These are phyloP conservation scores for Boulengeromyrus knoepffleri DNA, from an alignment of 2,113 vertebrate genomes.

Conservation along the genomic window DNA sequence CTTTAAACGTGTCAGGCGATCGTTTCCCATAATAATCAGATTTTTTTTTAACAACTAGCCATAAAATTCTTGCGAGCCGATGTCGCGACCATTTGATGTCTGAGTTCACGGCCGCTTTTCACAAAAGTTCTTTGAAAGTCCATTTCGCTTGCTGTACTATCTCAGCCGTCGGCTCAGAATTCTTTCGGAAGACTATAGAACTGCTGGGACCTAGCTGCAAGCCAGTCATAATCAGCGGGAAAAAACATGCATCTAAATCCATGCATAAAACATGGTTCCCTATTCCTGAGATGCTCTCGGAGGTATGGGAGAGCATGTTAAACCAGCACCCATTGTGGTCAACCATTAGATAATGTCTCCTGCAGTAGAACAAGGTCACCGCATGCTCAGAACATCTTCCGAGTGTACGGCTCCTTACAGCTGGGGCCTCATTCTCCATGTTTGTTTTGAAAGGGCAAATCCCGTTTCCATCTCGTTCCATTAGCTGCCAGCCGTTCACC, in stretches of 20 bases:
- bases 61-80: not conserved
- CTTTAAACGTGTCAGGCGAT: not conserved
- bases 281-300: slow-evolving; percentile 46
- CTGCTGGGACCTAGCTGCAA: slow-evolving; percentile 25
- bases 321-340: slow-evolving; percentile 45
- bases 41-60: not conserved
- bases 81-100: not conserved
- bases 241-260: slow-evolving; percentile 51
- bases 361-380: slow-evolving; percentile 53
- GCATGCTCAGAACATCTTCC: slow-evolving; percentile 35
- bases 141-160: not conserved
- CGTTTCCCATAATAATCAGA: not conserved
- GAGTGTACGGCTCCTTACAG: slow-evolving; percentile 35
- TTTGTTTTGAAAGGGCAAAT: slow-evolving; percentile 95
- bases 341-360: slow-evolving; percentile 50
- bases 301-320: slow-evolving; percentile 43
- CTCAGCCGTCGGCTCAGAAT: not conserved
- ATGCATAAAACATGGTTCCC: slow-evolving; percentile 62
- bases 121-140: not conserved
- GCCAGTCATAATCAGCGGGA: slow-evolving; percentile 43
- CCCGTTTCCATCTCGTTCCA: slow-evolving; percentile 89
- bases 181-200: not conserved
- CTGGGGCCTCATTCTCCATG: slow-evolving; percentile 49
- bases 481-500: slow-evolving; percentile 92
- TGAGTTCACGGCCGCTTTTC: not conserved